Conservation (phyloP, 2,888 invertebrate genomes). For the Thumatha senex region DNA sequence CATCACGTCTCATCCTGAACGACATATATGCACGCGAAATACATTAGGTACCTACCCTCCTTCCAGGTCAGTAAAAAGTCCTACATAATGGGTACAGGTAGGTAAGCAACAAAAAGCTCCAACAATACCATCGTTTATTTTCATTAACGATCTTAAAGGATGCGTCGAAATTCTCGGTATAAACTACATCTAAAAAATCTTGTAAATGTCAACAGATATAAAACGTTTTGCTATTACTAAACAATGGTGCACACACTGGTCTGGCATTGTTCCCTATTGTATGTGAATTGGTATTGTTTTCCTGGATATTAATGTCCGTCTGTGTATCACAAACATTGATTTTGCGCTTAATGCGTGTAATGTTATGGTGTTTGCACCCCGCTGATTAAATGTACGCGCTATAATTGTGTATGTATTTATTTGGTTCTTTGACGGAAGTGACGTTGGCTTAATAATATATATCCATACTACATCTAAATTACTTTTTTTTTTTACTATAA, state of each 20-base stretch:
- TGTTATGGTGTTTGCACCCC: constrained; percentile 46
- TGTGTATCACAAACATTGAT: constrained; percentile 67
- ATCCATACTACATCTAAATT: no score
- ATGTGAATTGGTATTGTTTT: constrained; percentile 52
- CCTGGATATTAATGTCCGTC: constrained; percentile 65
- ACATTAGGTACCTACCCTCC: no score
- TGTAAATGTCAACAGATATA: constrained; percentile 65
- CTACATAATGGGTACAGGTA: no score
- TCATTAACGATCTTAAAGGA: constrained; percentile 42
- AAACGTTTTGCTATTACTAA: constrained; percentile 68
- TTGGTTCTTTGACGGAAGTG: constrained; percentile 19
- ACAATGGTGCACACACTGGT: constrained; percentile 58
- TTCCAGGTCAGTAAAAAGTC: no score
- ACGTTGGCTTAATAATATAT: neutral
- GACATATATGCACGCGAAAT: no score
- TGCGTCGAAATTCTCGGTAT: constrained; percentile 57
- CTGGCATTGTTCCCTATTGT: constrained; percentile 22
- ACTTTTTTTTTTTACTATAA: no score
- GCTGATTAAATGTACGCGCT: constrained; percentile 36
- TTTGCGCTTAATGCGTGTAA: constrained; percentile 63
- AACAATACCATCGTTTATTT: constrained; percentile 38
- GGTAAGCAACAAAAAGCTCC: neutral
- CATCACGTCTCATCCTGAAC: no score
- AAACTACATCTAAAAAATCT: constrained; percentile 43
- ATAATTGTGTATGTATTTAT: constrained; percentile 33